Evolutionary conservation across 1,140 invertebrate species (phyloP).

Genomic region (Drosophila kurseongensis): DNA sequence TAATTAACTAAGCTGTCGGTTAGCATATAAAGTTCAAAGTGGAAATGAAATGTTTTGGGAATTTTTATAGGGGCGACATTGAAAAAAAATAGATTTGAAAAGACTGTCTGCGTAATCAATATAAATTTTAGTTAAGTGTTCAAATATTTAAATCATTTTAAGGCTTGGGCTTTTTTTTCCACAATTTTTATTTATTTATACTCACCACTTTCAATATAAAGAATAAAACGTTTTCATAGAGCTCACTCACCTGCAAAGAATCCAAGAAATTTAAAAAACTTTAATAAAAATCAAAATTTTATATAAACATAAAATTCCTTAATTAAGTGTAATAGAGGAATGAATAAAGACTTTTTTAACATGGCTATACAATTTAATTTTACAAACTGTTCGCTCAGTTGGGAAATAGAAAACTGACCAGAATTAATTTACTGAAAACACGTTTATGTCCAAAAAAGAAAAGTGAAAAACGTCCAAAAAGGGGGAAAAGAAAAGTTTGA

Average conservation of each 20-base stretch:
- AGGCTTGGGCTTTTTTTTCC: neutral
- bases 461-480: neutral
- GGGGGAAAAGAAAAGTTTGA: neutral
- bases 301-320: slow-evolving; percentile 5
- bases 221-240: neutral
- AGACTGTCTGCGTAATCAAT: too few species aligned
- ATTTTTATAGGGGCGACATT: slow-evolving; percentile 4
- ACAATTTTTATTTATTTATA: neutral
- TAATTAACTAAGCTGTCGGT: slow-evolving; percentile 60
- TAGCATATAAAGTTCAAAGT: slow-evolving; percentile 46
- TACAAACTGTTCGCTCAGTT: neutral
- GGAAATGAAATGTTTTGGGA: slow-evolving; percentile 9
- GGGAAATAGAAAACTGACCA: slow-evolving; percentile 20
- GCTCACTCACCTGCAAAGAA: slow-evolving; percentile 69
- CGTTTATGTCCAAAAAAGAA: slow-evolving; percentile 32
- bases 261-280: slow-evolving; percentile 23
- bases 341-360: slow-evolving; percentile 19
- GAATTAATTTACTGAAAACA: slow-evolving; percentile 65
- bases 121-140: too few species aligned
- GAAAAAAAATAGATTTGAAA: neutral
- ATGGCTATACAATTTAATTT: slow-evolving; percentile 7
- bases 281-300: slow-evolving; percentile 41
- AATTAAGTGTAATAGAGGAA: slow-evolving; percentile 1
- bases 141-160: too few species aligned
- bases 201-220: slow-evolving; percentile 20